A percentile compares a stretch with the other conserved stretches of the same genome.
Evolutionary conservation across 1,140 invertebrate species (phyloP).

Genomic region (Popillia japonica): DNA sequence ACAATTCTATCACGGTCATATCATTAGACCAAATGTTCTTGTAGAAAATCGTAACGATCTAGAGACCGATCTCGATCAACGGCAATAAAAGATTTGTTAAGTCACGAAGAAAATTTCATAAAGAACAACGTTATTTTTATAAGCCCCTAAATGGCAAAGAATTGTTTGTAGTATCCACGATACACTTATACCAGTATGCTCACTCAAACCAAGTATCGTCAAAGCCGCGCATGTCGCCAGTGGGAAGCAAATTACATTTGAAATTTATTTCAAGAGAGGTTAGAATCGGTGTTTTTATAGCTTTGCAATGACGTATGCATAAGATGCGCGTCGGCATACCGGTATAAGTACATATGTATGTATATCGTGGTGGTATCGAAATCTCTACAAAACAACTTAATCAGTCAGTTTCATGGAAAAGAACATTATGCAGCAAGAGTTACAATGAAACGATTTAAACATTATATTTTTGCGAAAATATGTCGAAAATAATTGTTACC

Average conservation of each 20-base stretch:
- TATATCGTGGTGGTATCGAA: not conserved
- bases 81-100: not conserved
- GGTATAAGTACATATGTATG: too few relatives aligned
- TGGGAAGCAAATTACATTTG: too few relatives aligned
- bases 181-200: too few relatives aligned
- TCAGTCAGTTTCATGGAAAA: not conserved
- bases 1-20: not conserved
- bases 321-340: too few relatives aligned
- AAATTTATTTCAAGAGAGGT: too few relatives aligned
- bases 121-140: not conserved
- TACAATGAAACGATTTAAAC: not conserved
- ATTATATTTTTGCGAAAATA: not conserved
- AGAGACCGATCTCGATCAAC: not conserved
- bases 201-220: too few relatives aligned
- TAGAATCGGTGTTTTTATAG: too few relatives aligned
- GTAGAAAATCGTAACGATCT: not conserved
- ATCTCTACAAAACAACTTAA: not conserved
- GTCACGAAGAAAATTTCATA: not conserved
- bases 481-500: not conserved
- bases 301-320: too few relatives aligned
- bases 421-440: not conserved
- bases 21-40: not conserved
- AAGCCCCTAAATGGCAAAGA: not conserved
- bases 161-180: too few relatives aligned
- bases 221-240: too few relatives aligned